Percentiles rank a stretch among this genome's conserved stretches.
These are phyloP conservation scores for Sphaeramia orbicularis DNA, from an alignment of 2,797 vertebrate species.

Conservation along the genomic window DNA sequence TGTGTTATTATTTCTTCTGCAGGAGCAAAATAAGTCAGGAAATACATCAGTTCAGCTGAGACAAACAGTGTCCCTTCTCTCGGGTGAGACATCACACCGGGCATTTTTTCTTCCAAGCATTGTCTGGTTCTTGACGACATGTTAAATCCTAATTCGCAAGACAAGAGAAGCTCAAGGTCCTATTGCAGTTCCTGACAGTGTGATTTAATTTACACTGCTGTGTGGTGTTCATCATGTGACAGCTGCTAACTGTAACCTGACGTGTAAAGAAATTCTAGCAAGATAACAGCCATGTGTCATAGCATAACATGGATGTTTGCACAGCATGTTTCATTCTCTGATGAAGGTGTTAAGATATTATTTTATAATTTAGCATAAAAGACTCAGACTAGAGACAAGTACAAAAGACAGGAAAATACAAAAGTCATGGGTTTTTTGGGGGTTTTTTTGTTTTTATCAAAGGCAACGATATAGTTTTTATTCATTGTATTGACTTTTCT, in stretches of 20 bases:
- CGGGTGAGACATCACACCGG: neutral
- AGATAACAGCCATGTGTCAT: constrained; percentile 6
- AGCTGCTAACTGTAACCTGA: neutral
- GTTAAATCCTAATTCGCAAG: constrained; percentile 20
- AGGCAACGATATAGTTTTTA: constrained; percentile 53
- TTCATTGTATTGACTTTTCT: constrained; percentile 71
- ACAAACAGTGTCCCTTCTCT: neutral
- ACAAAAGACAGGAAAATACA: constrained; percentile 1
- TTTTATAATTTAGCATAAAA: neutral
- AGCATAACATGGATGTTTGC: neutral
- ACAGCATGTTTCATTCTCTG: neutral
- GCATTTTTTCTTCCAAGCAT: neutral
- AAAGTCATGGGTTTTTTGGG: neutral
- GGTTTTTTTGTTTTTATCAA: constrained; percentile 33
- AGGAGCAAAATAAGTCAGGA: constrained; percentile 7
- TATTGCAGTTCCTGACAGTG: neutral
- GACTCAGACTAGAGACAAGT: neutral
- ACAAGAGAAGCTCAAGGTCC: neutral
- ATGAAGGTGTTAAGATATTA: neutral
- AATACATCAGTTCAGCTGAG: constrained; percentile 4
- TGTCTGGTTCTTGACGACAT: constrained; percentile 7
- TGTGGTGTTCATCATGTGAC: neutral
- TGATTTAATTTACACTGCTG: neutral
- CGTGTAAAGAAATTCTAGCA: neutral
- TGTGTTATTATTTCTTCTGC: constrained; percentile 25